These are phyloP conservation scores for Engraulis encrasicolus DNA, from an alignment of 2,113 vertebrate species.

Conservation along the genomic window DNA sequence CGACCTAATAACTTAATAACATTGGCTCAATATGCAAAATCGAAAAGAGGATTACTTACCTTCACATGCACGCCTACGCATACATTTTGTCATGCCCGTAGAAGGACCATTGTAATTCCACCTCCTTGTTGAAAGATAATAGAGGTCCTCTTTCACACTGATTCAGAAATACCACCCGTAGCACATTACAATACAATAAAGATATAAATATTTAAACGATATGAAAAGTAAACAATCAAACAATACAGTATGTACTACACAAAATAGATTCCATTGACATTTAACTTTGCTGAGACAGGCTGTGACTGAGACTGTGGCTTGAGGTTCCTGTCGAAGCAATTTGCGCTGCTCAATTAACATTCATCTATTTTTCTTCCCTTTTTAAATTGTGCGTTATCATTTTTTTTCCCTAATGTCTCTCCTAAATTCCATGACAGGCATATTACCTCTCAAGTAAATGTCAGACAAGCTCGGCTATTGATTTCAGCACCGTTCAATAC, in stretches of 20 bases:
- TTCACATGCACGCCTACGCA: no score
- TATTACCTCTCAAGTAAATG: constrained; percentile 20
- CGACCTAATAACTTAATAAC: background rate
- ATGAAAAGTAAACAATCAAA: no score
- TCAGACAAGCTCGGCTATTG: constrained; percentile 10
- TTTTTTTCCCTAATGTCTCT: background rate
- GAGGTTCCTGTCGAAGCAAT: background rate
- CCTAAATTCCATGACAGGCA: background rate
- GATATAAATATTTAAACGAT: no score
- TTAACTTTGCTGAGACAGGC: background rate
- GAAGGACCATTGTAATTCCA: background rate
- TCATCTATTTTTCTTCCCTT: background rate
- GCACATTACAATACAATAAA: background rate
- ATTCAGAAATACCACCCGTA: background rate
- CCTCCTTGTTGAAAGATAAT: background rate
- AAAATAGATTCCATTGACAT: no score
- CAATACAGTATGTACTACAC: no score
- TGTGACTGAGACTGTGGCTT: background rate
- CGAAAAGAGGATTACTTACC: no score
- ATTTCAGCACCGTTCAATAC: background rate
- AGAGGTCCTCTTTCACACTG: background rate
- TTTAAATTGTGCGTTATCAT: background rate
- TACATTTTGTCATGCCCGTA: no score
- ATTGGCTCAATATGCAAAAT: background rate
- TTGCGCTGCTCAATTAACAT: background rate